Evolutionary conservation across 2,113 vertebrate genomes (phyloP).

Genomic region (Campylomormyrus tamandua): DNA sequence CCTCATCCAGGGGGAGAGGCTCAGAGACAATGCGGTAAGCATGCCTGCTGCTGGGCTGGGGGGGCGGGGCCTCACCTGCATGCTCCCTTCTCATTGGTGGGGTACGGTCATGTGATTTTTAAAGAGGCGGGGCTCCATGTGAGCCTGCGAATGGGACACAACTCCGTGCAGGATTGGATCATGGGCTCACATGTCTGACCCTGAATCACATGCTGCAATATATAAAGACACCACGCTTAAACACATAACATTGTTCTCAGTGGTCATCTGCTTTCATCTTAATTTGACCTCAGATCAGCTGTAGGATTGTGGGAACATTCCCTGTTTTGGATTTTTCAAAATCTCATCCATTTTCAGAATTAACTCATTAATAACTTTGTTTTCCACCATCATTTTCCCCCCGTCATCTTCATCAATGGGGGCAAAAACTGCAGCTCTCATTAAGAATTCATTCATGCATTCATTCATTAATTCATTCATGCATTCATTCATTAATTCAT

Average conservation of each 20-base stretch:
- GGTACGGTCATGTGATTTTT: not conserved
- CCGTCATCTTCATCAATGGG: not conserved
- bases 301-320: not conserved
- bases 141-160: not conserved
- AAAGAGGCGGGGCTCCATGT: not conserved
- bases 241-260: not conserved
- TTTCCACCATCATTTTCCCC: not conserved
- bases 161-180: not conserved
- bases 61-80: not conserved
- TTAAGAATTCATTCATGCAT: not conserved
- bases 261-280: not conserved
- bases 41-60: not conserved
- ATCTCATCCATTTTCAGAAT: not conserved
- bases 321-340: not conserved
- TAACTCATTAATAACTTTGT: not conserved
- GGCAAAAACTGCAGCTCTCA: not conserved
- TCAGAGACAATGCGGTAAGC: conserved; percentile 96
- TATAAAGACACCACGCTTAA: not conserved
- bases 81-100: not conserved
- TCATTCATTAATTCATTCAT: not conserved
- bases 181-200: not conserved
- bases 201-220: not conserved
- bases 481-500: not conserved
- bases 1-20: conserved; percentile 94
- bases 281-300: not conserved